Base-by-base conservation (phyloP, 2,888 invertebrate genomes). In the Pachycephus smyrnensis region DNA sequence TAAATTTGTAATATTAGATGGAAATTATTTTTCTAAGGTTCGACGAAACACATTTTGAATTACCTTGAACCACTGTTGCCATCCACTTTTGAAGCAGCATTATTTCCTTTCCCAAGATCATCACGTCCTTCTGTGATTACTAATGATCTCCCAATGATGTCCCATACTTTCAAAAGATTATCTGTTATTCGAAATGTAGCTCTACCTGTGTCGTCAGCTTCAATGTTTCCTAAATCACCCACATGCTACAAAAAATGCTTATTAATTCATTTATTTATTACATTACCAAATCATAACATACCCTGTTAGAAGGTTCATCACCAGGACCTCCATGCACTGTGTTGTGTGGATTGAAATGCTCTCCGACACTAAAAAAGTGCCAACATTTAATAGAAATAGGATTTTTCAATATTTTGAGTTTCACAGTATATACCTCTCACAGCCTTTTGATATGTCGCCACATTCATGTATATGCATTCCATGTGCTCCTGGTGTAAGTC, bases 101-200 rank as follows among this genome's bases (percentile, higher is more conserved):
- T 90, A 4, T 85, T 73, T 0, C 95, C 94, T 76, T 87, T 88
- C 0, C 95, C 95, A 3, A 94, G 87, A 87, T 95, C 95, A 84
- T 95, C 95, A 0, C 91, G 86, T 0, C 92, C 89, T 81, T 94
- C 94, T 0, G 95, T 95, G 6, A 98, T 92, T 0, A 96, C 96
- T 73, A 97, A 92, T 0, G 97, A 96, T 76, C 97, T 93, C 0
- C 96, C 97, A 83, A 97, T 95, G 68, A 96, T 93, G 75, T 96
- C 95, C 84, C 93, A 93, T 73, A 98, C 94, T 91, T 96, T 94
- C 12, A 96, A 82, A 32, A 93, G 83, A 11, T 88, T 91, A 88
- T 95, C 94, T 80, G 94, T 92, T 84, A 94, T 92, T 80, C 95
- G 92, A 89, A 96, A 96, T 79, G 92, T 92, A 37, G 95, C 94